Evolutionary conservation across 2,113 vertebrate genomes (phyloP).

Genomic region (Pachycephala philippinensis): DNA sequence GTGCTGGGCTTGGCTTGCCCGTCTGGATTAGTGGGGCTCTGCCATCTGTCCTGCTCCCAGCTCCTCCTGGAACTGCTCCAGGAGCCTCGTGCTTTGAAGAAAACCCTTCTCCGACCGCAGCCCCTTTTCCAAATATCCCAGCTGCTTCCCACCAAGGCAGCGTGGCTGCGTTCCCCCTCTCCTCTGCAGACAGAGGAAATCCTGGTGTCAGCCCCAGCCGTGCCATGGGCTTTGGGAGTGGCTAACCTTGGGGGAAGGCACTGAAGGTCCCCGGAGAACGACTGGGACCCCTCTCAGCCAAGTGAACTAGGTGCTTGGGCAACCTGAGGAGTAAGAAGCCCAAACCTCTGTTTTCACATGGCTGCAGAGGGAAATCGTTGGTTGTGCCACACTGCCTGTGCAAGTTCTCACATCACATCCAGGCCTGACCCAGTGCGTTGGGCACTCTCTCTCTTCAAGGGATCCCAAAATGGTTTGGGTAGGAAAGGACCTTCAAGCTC

Average conservation of each 20-base stretch:
- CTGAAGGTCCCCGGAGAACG: not conserved
- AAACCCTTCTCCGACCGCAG: not conserved
- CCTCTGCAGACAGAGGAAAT: not conserved
- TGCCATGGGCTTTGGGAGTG: not conserved
- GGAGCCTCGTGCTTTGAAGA: not conserved
- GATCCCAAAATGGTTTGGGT: not conserved
- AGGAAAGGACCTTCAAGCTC: not conserved
- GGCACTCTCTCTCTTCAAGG: not conserved
- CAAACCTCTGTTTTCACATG: rapidly evolving
- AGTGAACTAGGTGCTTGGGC: not conserved
- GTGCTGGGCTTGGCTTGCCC: not conserved
- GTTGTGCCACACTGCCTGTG: rapidly evolving
- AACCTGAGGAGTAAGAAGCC: not conserved
- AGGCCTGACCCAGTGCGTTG: not conserved
- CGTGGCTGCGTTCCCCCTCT: rapidly evolving
- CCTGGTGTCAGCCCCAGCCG: not conserved
- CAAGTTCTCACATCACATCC: not conserved
- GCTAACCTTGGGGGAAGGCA: not conserved
- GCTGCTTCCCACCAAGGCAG: not conserved
- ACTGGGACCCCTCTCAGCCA: not conserved
- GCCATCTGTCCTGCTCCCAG: constrained; percentile 32
- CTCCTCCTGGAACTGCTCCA: constrained; percentile 11
- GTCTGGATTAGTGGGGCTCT: not conserved
- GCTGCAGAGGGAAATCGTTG: not conserved
- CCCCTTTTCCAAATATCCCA: not conserved